Evolutionary conservation across 2,113 vertebrate genomes (phyloP), one percentile per base, ranked within the genome.

Genomic region (Orientallactaga bullata): DNA sequence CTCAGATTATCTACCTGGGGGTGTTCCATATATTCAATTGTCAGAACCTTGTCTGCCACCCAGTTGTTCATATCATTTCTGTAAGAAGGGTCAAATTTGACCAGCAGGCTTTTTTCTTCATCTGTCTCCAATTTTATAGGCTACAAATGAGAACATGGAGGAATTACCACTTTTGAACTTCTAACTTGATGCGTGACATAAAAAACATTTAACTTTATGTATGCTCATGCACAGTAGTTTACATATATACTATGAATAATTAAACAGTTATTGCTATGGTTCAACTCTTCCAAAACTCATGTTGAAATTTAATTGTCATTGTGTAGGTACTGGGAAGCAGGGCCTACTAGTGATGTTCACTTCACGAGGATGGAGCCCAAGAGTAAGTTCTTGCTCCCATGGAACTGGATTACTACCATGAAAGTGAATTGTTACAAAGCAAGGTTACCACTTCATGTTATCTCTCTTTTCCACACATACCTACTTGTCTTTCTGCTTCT

Each of bases 81-180:
- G 92, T 97, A 98, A 37, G 82, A 51, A 66, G 99, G 98, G 95
- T 99, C 98, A 95, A 99, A 99, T 74, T 97, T 96, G 3, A 99
- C 60, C 95, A 97, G 98, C 63, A 99, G 51, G 16, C 98, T 97
- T 37, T 96, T 95, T 83, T 98, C 95, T 89, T 93, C 96, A 28
- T 97, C 95, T 1, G 94, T 71, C 2, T 95, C 97, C 97, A 99
- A 81, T 91, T 96, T 97, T 63, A 99, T 13, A 7, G 98, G 97
- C 99, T 99, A 95, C 11, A 96, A 94, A 92, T 20, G 76, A 95
- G 58, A 97, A 2, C 96, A 88, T 1, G 3, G 20, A 16, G 86
- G 20, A 76, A 76, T 96, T 28, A 95, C 1, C 18, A 80, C 58
- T 37, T 93, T 37, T 30, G 77, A 76, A 23, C 77, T 77, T 94